Conservation (phyloP, 2,797 vertebrate species). For the Coccyzus lansbergi region DNA sequence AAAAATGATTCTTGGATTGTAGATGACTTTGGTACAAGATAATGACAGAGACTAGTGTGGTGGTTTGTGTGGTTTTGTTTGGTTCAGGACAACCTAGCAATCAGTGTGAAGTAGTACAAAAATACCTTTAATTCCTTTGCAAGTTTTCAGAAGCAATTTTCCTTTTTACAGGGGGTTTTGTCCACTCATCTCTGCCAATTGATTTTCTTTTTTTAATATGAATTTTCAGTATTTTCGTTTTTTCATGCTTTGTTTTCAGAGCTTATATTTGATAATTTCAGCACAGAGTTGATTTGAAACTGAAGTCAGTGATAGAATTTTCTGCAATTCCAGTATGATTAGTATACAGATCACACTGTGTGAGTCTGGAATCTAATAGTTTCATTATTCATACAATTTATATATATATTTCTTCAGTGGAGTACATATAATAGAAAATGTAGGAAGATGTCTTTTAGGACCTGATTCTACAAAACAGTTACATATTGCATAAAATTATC, state of each 20-base stretch:
- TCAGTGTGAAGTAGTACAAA: not conserved
- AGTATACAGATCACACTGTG: not conserved
- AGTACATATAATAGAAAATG: not conserved
- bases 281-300: not conserved
- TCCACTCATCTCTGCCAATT: fast-evolving
- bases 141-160: not conserved
- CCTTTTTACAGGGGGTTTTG: not conserved
- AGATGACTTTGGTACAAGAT: not conserved
- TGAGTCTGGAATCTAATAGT: not conserved
- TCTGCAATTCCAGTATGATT: not conserved
- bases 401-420: not conserved
- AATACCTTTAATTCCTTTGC: not conserved
- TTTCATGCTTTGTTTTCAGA: not conserved
- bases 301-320: not conserved
- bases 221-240: not conserved
- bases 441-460: not conserved
- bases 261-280: not conserved
- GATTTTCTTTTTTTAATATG: not conserved
- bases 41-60: not conserved
- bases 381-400: not conserved
- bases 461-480: not conserved
- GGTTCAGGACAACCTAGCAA: not conserved
- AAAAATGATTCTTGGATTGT: not conserved
- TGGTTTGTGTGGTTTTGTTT: not conserved
- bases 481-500: no score